Evolutionary conservation across 2,888 invertebrate species (phyloP).

Genomic region (Xanthia togata): DNA sequence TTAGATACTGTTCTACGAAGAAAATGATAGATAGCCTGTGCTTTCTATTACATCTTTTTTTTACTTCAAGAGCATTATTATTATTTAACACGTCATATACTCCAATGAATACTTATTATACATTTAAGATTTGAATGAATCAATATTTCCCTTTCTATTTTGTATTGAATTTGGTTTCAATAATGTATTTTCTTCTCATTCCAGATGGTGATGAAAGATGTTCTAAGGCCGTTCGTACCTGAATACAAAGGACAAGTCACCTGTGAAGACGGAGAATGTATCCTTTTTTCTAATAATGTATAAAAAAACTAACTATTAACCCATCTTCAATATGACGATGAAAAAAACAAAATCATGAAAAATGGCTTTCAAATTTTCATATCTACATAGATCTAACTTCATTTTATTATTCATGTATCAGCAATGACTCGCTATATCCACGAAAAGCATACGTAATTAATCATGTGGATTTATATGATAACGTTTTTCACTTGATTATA

Average conservation of each 20-base stretch:
- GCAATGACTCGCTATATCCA: background rate
- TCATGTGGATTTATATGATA: background rate
- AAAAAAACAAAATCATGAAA: background rate
- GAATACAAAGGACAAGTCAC: conserved; percentile 97
- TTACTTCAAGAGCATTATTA: background rate
- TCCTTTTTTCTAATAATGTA: conserved; percentile 83
- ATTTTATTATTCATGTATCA: background rate
- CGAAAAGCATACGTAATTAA: no score
- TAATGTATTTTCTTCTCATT: conserved; percentile 64
- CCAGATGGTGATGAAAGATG: conserved; percentile 95
- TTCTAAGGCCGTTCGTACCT: conserved; percentile 96
- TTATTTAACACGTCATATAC: conserved; percentile 5
- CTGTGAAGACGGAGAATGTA: conserved; percentile 95
- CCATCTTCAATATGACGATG: background rate
- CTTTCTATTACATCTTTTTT: conserved; percentile 4
- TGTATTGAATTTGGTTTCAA: conserved; percentile 18
- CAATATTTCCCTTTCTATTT: background rate
- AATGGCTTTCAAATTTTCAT: background rate
- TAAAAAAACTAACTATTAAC: conserved; percentile 24
- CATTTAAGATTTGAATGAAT: background rate
- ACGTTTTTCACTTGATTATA: background rate
- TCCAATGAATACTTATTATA: background rate
- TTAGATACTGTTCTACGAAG: conserved; percentile 43
- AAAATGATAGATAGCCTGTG: conserved; percentile 22
- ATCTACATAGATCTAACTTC: background rate